Base-by-base conservation (phyloP, 2,797 vertebrate species). In the Xenentodon cancila region DNA sequence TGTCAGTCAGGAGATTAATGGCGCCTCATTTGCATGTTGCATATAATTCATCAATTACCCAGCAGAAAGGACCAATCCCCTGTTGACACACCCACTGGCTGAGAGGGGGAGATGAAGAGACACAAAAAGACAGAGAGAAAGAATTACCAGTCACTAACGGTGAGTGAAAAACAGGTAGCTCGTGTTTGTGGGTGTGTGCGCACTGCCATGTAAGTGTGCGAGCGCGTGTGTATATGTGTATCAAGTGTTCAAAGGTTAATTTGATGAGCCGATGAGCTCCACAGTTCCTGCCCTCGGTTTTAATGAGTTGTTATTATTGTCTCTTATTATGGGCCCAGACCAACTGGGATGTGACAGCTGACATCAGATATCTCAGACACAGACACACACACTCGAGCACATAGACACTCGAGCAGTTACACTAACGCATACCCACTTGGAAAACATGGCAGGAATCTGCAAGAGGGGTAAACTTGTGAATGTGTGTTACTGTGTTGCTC, bases 1-100 rank as follows among this genome's bases (percentile, higher is more conserved):
- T 98, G 96, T 98, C 96, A 98, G 96, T 97, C 96, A 97, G 95
- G 95, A 98, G 96, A 98, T 98, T 98, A 97, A 98, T 98, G 96
- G 94, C 93, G 94, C 94, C 95, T 95, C 94, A 98, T 98, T 97
- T 98, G 95, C 96, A 98, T 98, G 96, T 97, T 97, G 96, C 96
- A 97, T 97, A 97, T 96, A 97, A 98, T 97, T 98, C 96, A 98
- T 98, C 96, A 98, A 98, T 98, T 98, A 97, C 95, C 96, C 96
- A 96, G 94, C 96, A 97, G 95, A 97, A 97, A 97, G 96, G 94
- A 97, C 95, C 95, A 95, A 97, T 97, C 96, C 96, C 89, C 89
- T 90, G 90, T 91, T 91, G 90, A 92, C 90, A 92, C 90, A 92
- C 90, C 90, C 90, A 91, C 89, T 83, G 84, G 84, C 85, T 81